phyloP scores from a whole-genome alignment of 2,113 vertebrate species.

The Sapajus apella region DNA sequence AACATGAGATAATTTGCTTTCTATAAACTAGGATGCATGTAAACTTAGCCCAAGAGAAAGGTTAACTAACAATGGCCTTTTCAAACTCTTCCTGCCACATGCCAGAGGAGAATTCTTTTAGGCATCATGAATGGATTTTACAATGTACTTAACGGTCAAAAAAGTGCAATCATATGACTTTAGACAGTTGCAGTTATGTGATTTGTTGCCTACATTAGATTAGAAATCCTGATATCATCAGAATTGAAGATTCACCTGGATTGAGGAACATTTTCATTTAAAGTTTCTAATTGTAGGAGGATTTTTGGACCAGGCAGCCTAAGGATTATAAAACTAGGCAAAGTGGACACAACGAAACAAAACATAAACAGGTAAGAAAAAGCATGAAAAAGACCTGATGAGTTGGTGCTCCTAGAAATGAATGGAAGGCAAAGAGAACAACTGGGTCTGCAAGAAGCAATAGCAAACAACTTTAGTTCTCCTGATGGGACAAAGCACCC shows the following conservation, averaged over 20 bases:
- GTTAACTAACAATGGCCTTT: background rate
- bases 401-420: background rate
- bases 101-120: background rate
- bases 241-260: background rate
- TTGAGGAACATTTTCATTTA: background rate
- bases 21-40: background rate
- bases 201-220: background rate
- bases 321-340: background rate
- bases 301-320: background rate
- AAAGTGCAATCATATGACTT: background rate
- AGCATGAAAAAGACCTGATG: background rate
- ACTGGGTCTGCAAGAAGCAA: background rate
- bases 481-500: background rate
- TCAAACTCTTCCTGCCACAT: background rate
- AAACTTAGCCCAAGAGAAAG: conserved; percentile 21
- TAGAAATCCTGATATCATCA: background rate
- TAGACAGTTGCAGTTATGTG: background rate
- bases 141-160: background rate
- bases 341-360: background rate
- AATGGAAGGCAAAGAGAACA: background rate
- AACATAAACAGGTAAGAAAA: background rate
- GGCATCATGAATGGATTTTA: background rate
- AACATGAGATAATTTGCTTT: conserved; percentile 5
- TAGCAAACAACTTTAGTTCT: background rate
- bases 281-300: background rate